phyloP scores from a whole-genome alignment of 2,888 invertebrate genomes.

The Yponomeuta cagnagella region DNA sequence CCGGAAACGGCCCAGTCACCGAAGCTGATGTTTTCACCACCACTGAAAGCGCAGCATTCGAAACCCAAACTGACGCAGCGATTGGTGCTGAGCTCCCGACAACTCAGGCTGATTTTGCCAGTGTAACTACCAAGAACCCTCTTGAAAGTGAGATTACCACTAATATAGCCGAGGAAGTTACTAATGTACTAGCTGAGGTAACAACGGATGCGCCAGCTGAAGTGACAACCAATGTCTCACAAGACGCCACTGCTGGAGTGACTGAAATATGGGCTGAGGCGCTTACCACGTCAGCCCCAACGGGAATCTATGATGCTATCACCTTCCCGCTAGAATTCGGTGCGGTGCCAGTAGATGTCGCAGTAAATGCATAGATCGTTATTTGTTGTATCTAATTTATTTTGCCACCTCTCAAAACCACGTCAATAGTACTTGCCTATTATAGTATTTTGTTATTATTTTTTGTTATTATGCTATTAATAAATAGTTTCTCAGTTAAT shows the following conservation, averaged over 20 bases:
- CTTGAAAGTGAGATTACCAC: slow-evolving; percentile 3
- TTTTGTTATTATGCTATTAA: neutral
- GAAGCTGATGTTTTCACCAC: neutral
- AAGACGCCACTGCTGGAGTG: neutral
- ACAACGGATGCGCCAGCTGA: neutral
- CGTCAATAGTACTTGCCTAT: neutral
- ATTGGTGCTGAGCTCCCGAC: neutral
- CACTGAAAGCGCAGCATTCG: neutral
- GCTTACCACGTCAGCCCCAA: neutral
- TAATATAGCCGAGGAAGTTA: neutral
- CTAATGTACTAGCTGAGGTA: neutral
- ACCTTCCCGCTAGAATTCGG: slow-evolving; percentile 10
- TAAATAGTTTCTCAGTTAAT: neutral
- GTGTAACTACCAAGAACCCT: neutral
- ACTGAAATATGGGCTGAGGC: neutral
- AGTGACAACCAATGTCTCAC: neutral
- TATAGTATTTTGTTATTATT: neutral
- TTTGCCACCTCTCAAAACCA: neutral
- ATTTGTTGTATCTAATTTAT: slow-evolving; percentile 6
- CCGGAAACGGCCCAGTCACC: neutral
- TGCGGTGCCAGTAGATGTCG: slow-evolving; percentile 14
- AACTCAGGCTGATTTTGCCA: neutral
- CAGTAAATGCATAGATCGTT: neutral
- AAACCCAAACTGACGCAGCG: neutral
- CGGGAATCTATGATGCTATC: neutral